Evolutionary conservation across 2,888 invertebrate species (phyloP), one percentile per base, ranked within the genome.

Genomic region (Rhogogaster chlorosoma): DNA sequence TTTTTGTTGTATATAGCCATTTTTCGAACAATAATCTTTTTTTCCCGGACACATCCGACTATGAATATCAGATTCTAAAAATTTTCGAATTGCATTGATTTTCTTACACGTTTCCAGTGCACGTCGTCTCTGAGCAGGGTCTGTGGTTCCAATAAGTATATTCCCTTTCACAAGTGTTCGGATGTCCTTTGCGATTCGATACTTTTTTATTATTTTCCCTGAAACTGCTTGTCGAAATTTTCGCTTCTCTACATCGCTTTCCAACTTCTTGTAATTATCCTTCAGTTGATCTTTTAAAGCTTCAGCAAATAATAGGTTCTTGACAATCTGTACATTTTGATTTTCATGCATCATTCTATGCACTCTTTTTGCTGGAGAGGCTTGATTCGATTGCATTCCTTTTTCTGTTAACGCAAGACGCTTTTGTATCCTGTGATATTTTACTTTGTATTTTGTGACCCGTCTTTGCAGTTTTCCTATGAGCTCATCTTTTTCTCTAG

Each of bases 281-380:
- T 73, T 73, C 42, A 73, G 42, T 73, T 73, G 73, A 73, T 73
- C 73, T 22, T 73, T 73, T 42, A 73, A 7, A 36, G 42, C 73
- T 73, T 73, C 73, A 73, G 73, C 73, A 73, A 73, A 73, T 42
- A 73, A 42, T 18, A 73, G 73, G 15, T 73, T 73, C 45, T 45
- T 12, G 45, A 15, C 45, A 45, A 45, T 45, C 45, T 45, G 45
- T 45, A 15, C 45, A 15, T 45, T 45, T 45, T 15, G 15, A 45
- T 45, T 45, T 3, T 45, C 45, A 10, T 45, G 15, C 45, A 45
- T 45, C 45, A 45, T n/a, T n/a, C n/a, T n/a, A n/a, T n/a, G n/a
- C n/a, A n/a, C n/a, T n/a, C n/a, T n/a, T n/a, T n/a, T n/a, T n/a
- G n/a, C n/a, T n/a, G n/a, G n/a, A n/a, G n/a, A n/a, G n/a, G n/a